phyloP scores from a whole-genome alignment of 2,888 invertebrate genomes.

The Cacoxenus indagator region DNA sequence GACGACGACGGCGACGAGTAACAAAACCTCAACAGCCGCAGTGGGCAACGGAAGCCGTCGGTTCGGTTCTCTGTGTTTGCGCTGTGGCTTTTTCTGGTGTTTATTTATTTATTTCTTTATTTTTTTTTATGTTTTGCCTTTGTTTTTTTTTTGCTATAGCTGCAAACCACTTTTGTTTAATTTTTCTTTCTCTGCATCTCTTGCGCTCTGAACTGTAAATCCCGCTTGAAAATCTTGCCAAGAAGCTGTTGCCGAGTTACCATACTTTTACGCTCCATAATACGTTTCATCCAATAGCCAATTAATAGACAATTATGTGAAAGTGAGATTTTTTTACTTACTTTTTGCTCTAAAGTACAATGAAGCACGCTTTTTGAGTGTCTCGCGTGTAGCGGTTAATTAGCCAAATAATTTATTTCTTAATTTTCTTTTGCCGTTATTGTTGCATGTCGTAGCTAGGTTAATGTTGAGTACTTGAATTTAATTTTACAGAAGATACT shows the following conservation, averaged over 20 bases:
- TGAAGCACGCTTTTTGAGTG: conserved; percentile 17
- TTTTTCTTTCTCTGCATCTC: neutral
- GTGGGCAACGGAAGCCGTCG: conserved; percentile 11
- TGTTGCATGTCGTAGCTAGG: neutral
- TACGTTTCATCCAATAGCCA: conserved; percentile 29
- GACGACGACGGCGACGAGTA: too few relatives aligned
- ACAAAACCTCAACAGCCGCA: neutral
- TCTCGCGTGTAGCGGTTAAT: conserved; percentile 48
- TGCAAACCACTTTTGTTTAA: neutral
- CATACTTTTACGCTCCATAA: conserved; percentile 4
- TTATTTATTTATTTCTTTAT: neutral
- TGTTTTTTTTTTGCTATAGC: neutral
- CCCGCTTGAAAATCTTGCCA: neutral
- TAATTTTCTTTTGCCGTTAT: too few relatives aligned
- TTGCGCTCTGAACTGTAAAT: neutral
- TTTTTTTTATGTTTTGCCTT: neutral
- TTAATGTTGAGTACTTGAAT: neutral
- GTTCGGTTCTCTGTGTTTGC: neutral
- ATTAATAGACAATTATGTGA: conserved; percentile 60
- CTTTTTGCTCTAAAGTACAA: conserved; percentile 1
- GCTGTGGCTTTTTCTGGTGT: neutral
- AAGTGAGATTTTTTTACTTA: conserved; percentile 50
- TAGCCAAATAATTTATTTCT: conserved; percentile 28
- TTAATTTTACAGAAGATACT: neutral
- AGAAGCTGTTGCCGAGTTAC: conserved; percentile 15